A percentile compares a stretch with the other conserved stretches of the same genome.
phyloP scores from a whole-genome alignment of 2,113 vertebrate genomes.

The Chinchilla lanigera region DNA sequence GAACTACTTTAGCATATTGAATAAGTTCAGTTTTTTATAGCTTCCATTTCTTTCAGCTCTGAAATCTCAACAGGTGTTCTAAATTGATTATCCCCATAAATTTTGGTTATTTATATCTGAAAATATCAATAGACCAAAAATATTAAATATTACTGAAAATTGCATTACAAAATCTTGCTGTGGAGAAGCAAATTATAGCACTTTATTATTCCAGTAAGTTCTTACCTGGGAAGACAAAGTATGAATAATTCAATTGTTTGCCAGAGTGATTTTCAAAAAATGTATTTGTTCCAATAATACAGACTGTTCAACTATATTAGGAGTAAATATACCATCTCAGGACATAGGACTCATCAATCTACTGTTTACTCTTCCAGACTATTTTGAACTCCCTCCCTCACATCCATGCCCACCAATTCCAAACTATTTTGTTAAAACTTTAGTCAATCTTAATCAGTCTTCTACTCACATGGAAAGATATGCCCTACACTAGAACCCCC shows the following conservation, averaged over 20 bases:
- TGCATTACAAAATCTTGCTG: constrained; percentile 33
- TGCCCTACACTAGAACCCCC: neutral
- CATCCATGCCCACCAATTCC: neutral
- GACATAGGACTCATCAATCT: neutral
- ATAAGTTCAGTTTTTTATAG: neutral
- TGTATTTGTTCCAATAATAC: neutral
- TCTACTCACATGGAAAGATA: neutral
- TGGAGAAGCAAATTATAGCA: neutral
- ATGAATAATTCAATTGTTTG: constrained; percentile 25
- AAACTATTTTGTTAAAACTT: constrained; percentile 41
- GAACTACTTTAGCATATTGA: constrained; percentile 48
- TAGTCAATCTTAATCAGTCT: neutral
- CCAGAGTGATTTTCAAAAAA: constrained; percentile 5
- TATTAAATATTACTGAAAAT: constrained; percentile 28
- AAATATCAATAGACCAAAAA: neutral
- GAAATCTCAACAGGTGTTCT: constrained; percentile 43
- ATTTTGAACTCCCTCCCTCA: neutral
- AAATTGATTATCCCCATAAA: constrained; percentile 7
- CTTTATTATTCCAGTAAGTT: constrained; percentile 35
- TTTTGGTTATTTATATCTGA: constrained; percentile 19
- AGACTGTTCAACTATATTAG: neutral
- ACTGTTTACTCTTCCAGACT: neutral
- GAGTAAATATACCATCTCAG: neutral
- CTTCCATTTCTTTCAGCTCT: constrained; percentile 33
- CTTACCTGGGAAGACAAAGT: neutral